A percentile compares a stretch with the other conserved stretches of the same genome.
These are phyloP conservation scores for Lacerta viridis DNA, from an alignment of 2,797 vertebrate genomes.

Conservation along the genomic window DNA sequence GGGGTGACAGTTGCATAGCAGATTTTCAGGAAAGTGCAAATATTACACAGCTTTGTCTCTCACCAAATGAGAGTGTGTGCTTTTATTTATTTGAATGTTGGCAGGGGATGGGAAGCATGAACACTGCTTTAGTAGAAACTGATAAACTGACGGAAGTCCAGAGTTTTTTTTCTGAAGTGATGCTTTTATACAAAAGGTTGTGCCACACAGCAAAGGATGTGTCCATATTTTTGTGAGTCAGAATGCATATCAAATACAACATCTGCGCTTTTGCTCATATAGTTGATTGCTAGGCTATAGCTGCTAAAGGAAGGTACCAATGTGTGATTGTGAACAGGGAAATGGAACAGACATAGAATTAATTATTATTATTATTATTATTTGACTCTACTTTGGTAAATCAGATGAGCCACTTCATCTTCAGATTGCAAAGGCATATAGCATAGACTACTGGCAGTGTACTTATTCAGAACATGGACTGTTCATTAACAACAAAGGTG, in stretches of 20 bases:
- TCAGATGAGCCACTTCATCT: slow-evolving; percentile 54
- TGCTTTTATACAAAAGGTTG: neutral
- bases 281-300: neutral
- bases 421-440: slow-evolving; percentile 49
- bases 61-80: neutral
- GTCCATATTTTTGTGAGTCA: slow-evolving; percentile 41
- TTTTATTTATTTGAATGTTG: slow-evolving; percentile 33
- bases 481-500: slow-evolving; percentile 61
- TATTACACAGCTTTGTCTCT: slow-evolving; percentile 39
- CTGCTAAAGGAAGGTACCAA: slow-evolving; percentile 25
- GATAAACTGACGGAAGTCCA: neutral
- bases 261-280: neutral
- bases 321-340: slow-evolving; percentile 52
- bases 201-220: slow-evolving; percentile 12
- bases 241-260: slow-evolving; percentile 26
- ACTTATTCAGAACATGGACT: slow-evolving; percentile 51
- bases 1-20: slow-evolving; percentile 26
- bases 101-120: neutral
- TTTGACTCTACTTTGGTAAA: slow-evolving; percentile 61
- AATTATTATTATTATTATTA: slow-evolving; percentile 35
- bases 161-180: slow-evolving; percentile 22
- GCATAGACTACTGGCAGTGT: slow-evolving; percentile 58
- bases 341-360: slow-evolving; percentile 27
- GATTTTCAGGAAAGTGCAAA: slow-evolving; percentile 21
- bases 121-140: slow-evolving; percentile 18